Base-by-base conservation (phyloP, 1,140 invertebrate genomes). In the Zaprionus davidi region DNA sequence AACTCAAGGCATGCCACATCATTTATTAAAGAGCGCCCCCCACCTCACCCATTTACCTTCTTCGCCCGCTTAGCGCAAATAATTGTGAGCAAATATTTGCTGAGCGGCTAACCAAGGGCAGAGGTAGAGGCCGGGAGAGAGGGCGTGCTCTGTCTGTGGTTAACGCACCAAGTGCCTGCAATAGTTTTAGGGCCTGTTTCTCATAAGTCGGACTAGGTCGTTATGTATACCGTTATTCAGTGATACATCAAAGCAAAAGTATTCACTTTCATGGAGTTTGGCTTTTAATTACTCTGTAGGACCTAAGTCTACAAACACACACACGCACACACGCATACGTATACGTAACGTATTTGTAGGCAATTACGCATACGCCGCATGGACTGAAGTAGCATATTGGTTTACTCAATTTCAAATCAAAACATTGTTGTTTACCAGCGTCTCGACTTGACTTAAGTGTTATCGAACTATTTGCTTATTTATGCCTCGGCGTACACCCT, bases 51-150 rank as follows among this genome's bases (percentile, higher is more conserved):
- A 1, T 22, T 17, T 17, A n/a, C 15, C 56, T 34, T 13, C 17
- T 12, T 5, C 9, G 31, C 11, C 20, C 57, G 71, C 70, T 75
- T 78, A 78, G 76, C 77, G 60, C 84, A 88, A 78, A 80, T 86
- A 88, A 86, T 88, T 88, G 77, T 62, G 64, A 65, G 67, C 77
- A 88, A 88, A 86, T 83, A 80, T 86, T 88, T 83, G 55, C n/a
- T 38, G 57, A 72, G 78, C 56, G 56, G 41, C 51, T 63, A 58
- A 75, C 72, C 72, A 24, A 75, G 38, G 63, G 36, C 41, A 60
- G 41, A 58, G 57, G n/a, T 36, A 38, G 38, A 57, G 44, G 17
- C 1, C 9, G 41, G 7, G 41, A n/a, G 38, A 41, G 38, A n/a
- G 38, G 2, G 15, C 1, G 5, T n/a, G 0, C n/a, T 46, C n/a